phyloP scores from a whole-genome alignment of 2,113 vertebrate species.

The Illadopsis cleaveri region DNA sequence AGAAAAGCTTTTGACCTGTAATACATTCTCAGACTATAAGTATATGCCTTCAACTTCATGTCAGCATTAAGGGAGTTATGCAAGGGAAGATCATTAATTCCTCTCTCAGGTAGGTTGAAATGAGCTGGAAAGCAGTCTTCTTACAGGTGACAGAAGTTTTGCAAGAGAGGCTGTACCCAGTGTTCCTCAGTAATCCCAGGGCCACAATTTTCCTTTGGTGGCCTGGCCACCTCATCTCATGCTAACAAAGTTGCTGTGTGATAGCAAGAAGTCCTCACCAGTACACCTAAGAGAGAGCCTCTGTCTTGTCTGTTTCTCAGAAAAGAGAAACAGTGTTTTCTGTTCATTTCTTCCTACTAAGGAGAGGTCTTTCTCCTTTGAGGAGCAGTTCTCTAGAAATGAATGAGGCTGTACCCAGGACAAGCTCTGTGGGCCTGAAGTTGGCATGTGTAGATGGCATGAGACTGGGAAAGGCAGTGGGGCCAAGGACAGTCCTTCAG shows the following conservation, averaged over 20 bases:
- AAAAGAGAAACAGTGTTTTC: not conserved
- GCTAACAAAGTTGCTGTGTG: not conserved
- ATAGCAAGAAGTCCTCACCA: not conserved
- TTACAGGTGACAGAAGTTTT: not conserved
- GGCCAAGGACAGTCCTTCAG: not conserved
- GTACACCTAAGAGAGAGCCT: not conserved
- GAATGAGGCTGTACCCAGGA: not conserved
- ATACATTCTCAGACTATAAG: not conserved
- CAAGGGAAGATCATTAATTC: not conserved
- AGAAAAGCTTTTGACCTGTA: not conserved
- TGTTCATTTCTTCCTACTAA: not conserved
- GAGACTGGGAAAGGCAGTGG: not conserved
- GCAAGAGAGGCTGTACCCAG: not conserved
- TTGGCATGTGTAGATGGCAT: not conserved
- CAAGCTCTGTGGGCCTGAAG: not conserved
- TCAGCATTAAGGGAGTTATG: not conserved
- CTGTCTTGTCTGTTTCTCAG: not conserved
- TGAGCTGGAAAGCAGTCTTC: not conserved
- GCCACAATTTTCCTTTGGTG: not conserved
- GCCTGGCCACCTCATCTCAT: not conserved
- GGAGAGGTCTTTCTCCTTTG: not conserved
- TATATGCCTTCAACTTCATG: not conserved
- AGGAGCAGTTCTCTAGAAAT: not conserved
- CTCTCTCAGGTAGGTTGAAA: not conserved
- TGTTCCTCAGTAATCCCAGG: not conserved